Base-by-base conservation (phyloP, 2,888 invertebrate species). In the Dorcus hopei region DNA sequence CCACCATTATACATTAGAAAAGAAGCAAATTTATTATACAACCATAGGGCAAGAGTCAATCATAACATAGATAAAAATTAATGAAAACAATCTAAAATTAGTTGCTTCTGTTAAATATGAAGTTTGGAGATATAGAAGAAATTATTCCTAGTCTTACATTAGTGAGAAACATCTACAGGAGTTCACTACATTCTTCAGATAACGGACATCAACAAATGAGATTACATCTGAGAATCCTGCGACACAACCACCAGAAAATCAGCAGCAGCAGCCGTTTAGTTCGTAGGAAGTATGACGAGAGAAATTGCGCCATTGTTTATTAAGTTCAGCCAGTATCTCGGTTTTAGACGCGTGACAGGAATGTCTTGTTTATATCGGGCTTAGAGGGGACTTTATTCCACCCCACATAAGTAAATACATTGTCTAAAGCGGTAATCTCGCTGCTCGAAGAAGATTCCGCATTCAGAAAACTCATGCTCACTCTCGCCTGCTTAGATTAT, bases 251-350 rank as follows among this genome's bases (percentile, higher is more conserved):
- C 52, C 55, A 57, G 50, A 59, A 54, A 59, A 62, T 60, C 57
- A 59, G 48, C 49, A 40, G 41, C 40, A 51, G 47, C 57, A 41
- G 40, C 40, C 54, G 49, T 54, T 33, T 54, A 41, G 6, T 49
- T 38, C 41, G 54, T 42, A 49, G 41, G 47, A 41, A 48, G 49
- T 54, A 49, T 26, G 57, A 23, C 47, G 57, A 41, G 61, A 61
- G 64, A 65, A 65, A 65, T 60, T 63, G 66, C 63, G 59, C 62
- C 63, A 63, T 66, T 66, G 64, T 64, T 64, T 66, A 66, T 64
- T 64, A 66, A 66, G 63, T 63, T 66, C 61, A 54, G 53, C 62
- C 59, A 57, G 61, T 58, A 64, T 63, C 65, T 61, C 61, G 66
- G 63, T 64, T 55, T 66, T 62, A 61, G 60, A 64, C 61, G 62